Evolutionary conservation across 35 echinoderm and acorn worm genomes (phyloP), one percentile per base, ranked within the genome.

Genomic region (Eucidaris tribuloides): DNA sequence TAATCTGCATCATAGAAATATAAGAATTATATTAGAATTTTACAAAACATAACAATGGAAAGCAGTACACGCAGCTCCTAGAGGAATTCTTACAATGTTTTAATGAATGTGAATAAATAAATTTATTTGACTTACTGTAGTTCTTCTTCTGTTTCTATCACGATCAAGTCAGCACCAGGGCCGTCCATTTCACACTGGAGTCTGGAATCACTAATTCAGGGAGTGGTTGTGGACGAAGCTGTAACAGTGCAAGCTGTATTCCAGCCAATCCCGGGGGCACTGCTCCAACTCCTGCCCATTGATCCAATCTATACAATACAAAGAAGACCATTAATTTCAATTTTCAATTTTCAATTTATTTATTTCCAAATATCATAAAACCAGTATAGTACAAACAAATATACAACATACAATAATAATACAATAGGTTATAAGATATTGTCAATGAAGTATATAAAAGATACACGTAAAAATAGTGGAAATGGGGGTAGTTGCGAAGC

Each of bases 201-300:
- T 66, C 62, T 34, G 13, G 82, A 60, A 23, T 84, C 82, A 14
- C 33, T 41, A 84, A 28, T 63, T 46, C 14, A 84, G 19, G 3
- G 7, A 5, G 2, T 19, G 24, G 63, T 84, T 25, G 11, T 34
- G 22, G 4, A 36, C 59, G 7, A 84, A 48, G 33, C 27, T 36
- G 17, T 84, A 84, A 38, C 82, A 84, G 37, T 49, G 59, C 28
- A 44, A 40, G 22, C 35, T 70, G 18, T 37, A 34, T 29, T 84
- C 82, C 24, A 72, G 20, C 82, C 82, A 84, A 19, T 65, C 56
- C 22, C 19, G 7, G 7, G 82, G 82, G 71, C 82, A 84, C 45
- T 70, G 22, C 5, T 44, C 68, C 41, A 44, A 22, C 38, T 40
- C 30, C 37, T 64, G 61, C 37, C 28, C 11, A 34, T n/a, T 27